Conservation (phyloP, 2,888 invertebrate genomes). For the Spodoptera exigua region DNA sequence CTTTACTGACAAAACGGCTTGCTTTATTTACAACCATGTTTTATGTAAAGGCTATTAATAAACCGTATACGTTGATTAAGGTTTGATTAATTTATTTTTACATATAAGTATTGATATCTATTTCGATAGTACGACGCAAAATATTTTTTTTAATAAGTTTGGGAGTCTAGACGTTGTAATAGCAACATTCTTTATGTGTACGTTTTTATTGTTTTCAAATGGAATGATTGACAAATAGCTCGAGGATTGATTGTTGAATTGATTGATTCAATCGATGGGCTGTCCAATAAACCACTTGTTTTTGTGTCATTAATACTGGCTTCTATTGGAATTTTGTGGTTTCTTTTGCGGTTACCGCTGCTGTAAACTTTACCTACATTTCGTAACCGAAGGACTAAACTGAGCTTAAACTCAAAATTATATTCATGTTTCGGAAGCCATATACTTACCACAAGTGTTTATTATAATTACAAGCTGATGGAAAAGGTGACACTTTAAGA, state of each 20-base stretch:
- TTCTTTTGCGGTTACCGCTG: slow-evolving; percentile 4
- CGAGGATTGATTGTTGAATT: slow-evolving; percentile 5
- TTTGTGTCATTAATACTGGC: slow-evolving; percentile 8
- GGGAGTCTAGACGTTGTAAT: too few species aligned
- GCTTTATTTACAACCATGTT: too few species aligned
- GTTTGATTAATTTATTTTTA: too few species aligned
- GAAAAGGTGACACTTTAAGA: too few species aligned
- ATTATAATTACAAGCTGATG: not conserved
- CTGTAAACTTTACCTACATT: slow-evolving; percentile 1
- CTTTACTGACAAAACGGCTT: too few species aligned
- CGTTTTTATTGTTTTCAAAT: too few species aligned
- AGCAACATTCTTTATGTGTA: too few species aligned
- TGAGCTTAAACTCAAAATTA: slow-evolving; percentile 1
- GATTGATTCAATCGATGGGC: slow-evolving; percentile 2
- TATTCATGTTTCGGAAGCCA: not conserved
- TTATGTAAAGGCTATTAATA: too few species aligned
- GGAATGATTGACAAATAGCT: too few species aligned
- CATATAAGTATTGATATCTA: too few species aligned
- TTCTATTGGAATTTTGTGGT: slow-evolving; percentile 18
- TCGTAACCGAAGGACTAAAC: not conserved
- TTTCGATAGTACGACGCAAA: too few species aligned
- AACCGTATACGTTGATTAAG: not conserved
- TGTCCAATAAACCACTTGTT: slow-evolving; percentile 9
- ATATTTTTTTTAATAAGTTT: too few species aligned
- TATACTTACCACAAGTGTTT: slow-evolving; percentile 3